A percentile compares a stretch with the other conserved stretches of the same genome.
These are phyloP conservation scores for Cephalopterus ornatus DNA, from an alignment of 2,113 vertebrate species.

Conservation along the genomic window DNA sequence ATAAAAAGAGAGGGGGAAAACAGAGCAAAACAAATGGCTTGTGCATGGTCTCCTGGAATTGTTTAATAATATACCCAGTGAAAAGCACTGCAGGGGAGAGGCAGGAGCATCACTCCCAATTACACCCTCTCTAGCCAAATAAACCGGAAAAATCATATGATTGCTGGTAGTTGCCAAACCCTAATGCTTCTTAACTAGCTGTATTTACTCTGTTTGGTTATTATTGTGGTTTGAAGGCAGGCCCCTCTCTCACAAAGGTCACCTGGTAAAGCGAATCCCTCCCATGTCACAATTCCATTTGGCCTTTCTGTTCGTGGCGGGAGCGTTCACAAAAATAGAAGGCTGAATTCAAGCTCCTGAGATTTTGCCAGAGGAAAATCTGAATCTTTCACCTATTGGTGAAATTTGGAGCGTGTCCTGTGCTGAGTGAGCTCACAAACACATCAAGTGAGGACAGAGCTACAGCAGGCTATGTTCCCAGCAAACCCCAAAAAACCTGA, in stretches of 20 bases:
- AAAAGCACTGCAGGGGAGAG: background rate
- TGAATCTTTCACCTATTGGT: background rate
- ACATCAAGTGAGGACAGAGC: accelerated
- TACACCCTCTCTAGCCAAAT: background rate
- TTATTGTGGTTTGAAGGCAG: background rate
- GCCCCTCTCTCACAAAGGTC: background rate
- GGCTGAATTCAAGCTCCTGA: background rate
- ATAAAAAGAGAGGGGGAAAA: background rate
- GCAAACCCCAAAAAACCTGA: background rate
- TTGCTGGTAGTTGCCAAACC: background rate
- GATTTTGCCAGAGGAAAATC: background rate
- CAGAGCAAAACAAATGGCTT: background rate
- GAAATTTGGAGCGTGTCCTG: background rate
- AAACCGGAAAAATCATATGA: background rate
- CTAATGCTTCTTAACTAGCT: background rate
- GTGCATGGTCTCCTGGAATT: background rate
- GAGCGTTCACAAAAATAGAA: accelerated
- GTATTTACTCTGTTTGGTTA: background rate
- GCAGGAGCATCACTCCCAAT: background rate
- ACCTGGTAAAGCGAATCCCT: background rate
- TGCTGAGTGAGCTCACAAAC: background rate
- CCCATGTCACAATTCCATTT: background rate
- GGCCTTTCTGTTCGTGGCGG: background rate
- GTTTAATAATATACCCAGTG: background rate
- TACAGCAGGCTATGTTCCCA: background rate